phyloP scores from a whole-genome alignment of 1,140 invertebrate genomes.

The Saccostrea echinata region DNA sequence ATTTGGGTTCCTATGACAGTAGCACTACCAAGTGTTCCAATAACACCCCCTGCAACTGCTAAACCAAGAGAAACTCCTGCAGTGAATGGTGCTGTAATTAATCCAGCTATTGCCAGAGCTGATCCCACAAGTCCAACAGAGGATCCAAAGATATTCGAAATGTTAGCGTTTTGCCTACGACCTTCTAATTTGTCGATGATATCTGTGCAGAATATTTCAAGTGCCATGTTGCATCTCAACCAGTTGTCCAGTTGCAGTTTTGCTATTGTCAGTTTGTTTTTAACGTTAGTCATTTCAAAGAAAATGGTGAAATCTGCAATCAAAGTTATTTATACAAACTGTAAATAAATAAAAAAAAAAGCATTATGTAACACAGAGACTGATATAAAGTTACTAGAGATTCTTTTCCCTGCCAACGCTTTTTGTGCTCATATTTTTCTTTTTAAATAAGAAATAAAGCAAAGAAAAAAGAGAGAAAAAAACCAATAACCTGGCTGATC shows the following conservation, averaged over 20 bases:
- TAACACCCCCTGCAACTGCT: constrained; percentile 41
- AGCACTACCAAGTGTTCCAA: constrained; percentile 34
- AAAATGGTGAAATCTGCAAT: not conserved
- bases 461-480: not conserved
- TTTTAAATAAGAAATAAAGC: too few relatives aligned
- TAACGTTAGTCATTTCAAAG: not conserved
- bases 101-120: constrained; percentile 23
- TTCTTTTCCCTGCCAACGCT: too few relatives aligned
- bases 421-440: too few relatives aligned
- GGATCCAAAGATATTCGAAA: constrained; percentile 40
- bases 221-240: constrained; percentile 21
- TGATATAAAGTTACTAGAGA: too few relatives aligned
- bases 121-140: constrained; percentile 38
- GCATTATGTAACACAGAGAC: too few relatives aligned
- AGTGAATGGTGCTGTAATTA: constrained; percentile 44
- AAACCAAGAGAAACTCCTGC: constrained; percentile 43
- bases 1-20: constrained; percentile 38
- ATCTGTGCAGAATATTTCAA: constrained; percentile 34
- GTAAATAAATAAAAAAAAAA: not conserved
- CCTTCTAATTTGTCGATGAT: constrained; percentile 42
- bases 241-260: constrained; percentile 43
- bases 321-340: not conserved
- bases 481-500: not conserved
- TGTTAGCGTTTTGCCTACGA: constrained; percentile 37
- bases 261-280: not conserved